These are phyloP conservation scores for Eupeodes corollae DNA, from an alignment of 1,140 invertebrate species.

Conservation along the genomic window DNA sequence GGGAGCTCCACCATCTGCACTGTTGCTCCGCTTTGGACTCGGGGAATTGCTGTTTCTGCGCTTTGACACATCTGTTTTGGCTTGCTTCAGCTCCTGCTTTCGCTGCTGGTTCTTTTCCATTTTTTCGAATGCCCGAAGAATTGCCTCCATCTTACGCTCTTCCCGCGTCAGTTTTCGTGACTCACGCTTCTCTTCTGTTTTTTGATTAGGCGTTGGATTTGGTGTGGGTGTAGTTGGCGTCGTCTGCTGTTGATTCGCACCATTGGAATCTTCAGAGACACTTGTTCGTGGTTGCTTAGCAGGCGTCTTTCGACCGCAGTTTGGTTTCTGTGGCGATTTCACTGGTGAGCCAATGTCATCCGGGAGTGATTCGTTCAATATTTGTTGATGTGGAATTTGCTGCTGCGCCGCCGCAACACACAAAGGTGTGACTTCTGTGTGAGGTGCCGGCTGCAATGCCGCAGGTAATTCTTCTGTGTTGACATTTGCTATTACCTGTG, in stretches of 20 bases:
- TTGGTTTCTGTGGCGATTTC: conserved; percentile 1
- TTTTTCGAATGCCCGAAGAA: conserved; percentile 83
- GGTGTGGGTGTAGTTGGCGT: conserved; percentile 1
- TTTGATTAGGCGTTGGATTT: conserved; percentile 9
- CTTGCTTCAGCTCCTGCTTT: conserved; percentile 54
- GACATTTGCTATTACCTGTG: no score
- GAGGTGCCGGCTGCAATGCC: no score
- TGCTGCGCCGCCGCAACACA: conserved; percentile 1
- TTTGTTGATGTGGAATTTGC: background rate
- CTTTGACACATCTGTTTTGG: background rate
- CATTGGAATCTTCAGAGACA: conserved; percentile 6
- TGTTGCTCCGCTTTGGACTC: conserved; percentile 10
- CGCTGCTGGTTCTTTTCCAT: conserved; percentile 67
- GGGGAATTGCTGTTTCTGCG: background rate
- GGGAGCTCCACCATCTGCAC: conserved; percentile 7
- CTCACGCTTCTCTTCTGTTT: conserved; percentile 25
- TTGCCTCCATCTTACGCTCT: conserved; percentile 92
- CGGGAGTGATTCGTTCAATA: background rate
- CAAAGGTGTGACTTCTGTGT: no score
- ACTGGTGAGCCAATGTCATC: background rate
- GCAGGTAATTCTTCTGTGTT: no score
- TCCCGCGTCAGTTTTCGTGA: conserved; percentile 60
- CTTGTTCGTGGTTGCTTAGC: conserved; percentile 7
- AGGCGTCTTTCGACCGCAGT: conserved; percentile 8
- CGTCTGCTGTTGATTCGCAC: conserved; percentile 1